Base-by-base conservation (phyloP, 1,140 invertebrate genomes). In the Drosophila busckii region DNA sequence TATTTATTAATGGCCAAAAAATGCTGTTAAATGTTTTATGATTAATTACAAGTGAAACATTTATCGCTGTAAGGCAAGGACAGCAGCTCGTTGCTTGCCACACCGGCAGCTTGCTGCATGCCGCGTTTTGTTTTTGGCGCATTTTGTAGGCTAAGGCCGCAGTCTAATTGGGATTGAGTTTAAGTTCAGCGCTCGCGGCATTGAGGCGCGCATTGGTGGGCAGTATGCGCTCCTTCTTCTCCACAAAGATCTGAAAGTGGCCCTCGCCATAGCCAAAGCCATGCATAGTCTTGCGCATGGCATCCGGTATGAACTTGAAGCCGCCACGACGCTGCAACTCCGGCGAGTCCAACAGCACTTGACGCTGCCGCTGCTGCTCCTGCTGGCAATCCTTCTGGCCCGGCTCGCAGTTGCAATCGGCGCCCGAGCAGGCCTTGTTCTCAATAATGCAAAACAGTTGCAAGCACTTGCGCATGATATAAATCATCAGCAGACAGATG, bases 91-190 rank as follows among this genome's bases (percentile, higher is more conserved):
- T 35, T 41, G 37, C 29, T 22, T 10, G 20, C 23, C n/a, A n/a
- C n/a, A n/a, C n/a, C n/a, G n/a, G n/a, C n/a, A n/a, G n/a, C 8
- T 9, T 31, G 29, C 16, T 32, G 16, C 10, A 15, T 13, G 9
- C 17, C 5, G 20, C 35, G 50, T 70, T 40, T 29, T 65, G 52
- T 49, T 31, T 46, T 38, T 76, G 70, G 71, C 66, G 49, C 70
- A 66, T 78, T 70, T 55, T 62, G 12, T 9, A 25, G 10, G 16
- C 15, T 9, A 7, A 7, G 2, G 23, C n/a, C 12, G 16, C 2
- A 16, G 10, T 13, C 80, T 84, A 84, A 84, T 84, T 84, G 49
- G 82, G 82, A 84, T 84, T 84, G 37, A 84, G 70, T 59, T 84
- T 84, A n/a, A 82, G 73, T 82, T 84, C 82, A 48, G 82, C 82